Conservation (phyloP, 2,113 vertebrate species). For the Porphyrio hochstetteri region DNA sequence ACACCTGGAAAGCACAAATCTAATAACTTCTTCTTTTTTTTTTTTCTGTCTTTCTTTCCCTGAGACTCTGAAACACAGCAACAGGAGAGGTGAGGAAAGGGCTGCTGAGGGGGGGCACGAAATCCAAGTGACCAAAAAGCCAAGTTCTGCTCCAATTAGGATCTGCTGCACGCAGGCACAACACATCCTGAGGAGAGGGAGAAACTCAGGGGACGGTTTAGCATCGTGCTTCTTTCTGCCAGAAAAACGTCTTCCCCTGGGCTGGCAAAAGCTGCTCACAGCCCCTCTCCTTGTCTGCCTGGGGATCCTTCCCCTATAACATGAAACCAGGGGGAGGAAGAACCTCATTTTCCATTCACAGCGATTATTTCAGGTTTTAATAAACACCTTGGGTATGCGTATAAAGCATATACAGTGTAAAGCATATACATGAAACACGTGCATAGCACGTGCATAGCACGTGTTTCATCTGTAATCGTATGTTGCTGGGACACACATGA, state of each 20-base stretch:
- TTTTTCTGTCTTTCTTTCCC: background rate
- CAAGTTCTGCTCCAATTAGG: background rate
- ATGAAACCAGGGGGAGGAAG: fast-evolving
- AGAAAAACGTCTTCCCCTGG: background rate
- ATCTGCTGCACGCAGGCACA: background rate
- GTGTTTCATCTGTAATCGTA: background rate
- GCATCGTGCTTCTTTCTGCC: background rate
- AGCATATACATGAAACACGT: too few relatives aligned
- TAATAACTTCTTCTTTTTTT: background rate
- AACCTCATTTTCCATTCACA: background rate
- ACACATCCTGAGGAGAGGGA: background rate
- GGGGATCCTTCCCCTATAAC: background rate
- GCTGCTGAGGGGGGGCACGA: background rate
- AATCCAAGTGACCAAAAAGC: background rate
- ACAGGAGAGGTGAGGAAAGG: background rate
- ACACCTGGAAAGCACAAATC: background rate
- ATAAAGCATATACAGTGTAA: background rate
- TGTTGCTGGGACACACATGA: background rate
- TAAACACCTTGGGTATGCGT: background rate
- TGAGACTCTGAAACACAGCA: background rate
- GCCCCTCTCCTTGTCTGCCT: background rate
- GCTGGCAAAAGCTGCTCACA: background rate
- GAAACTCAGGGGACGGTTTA: background rate
- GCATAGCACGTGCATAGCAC: too few relatives aligned
- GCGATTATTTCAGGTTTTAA: background rate